Conservation (phyloP, 2,797 vertebrate species). For the Hydrolagus colliei region DNA sequence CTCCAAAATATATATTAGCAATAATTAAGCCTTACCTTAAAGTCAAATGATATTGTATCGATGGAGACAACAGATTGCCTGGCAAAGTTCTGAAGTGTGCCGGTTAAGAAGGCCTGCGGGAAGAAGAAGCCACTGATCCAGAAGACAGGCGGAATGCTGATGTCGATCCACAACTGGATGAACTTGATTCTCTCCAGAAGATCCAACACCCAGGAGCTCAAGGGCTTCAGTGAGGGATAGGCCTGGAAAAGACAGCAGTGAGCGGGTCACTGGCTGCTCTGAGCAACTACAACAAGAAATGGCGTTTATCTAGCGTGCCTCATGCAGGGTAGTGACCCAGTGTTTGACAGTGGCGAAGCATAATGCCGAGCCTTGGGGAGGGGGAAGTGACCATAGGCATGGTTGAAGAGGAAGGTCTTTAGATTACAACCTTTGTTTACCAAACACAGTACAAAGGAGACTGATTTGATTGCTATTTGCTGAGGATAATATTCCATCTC, state of each 20-base stretch:
- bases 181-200: slow-evolving; percentile 71
- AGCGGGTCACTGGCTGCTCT: too few relatives aligned
- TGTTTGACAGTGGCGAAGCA: too few relatives aligned
- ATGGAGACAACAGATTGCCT: slow-evolving; percentile 67
- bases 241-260: slow-evolving; percentile 51
- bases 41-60: slow-evolving; percentile 73
- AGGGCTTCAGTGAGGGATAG: slow-evolving; percentile 79
- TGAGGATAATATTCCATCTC: too few relatives aligned
- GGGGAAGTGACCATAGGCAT: too few relatives aligned
- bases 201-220: slow-evolving; percentile 80
- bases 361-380: too few relatives aligned
- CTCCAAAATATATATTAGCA: not conserved
- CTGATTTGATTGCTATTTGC: too few relatives aligned
- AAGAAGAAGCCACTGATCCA: slow-evolving; percentile 91
- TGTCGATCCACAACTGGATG: slow-evolving; percentile 66
- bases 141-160: slow-evolving; percentile 71
- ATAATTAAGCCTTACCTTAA: slow-evolving; percentile 58
- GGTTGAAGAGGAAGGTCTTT: too few relatives aligned
- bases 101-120: slow-evolving; percentile 84
- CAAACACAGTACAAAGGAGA: too few relatives aligned
- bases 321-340: too few relatives aligned
- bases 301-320: too few relatives aligned
- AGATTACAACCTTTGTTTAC: too few relatives aligned
- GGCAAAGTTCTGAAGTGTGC: slow-evolving; percentile 81
- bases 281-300: too few relatives aligned